Percentiles rank a stretch among this genome's conserved stretches.
phyloP scores from a whole-genome alignment of 2,888 invertebrate species.

The Syrphus vitripennis region DNA sequence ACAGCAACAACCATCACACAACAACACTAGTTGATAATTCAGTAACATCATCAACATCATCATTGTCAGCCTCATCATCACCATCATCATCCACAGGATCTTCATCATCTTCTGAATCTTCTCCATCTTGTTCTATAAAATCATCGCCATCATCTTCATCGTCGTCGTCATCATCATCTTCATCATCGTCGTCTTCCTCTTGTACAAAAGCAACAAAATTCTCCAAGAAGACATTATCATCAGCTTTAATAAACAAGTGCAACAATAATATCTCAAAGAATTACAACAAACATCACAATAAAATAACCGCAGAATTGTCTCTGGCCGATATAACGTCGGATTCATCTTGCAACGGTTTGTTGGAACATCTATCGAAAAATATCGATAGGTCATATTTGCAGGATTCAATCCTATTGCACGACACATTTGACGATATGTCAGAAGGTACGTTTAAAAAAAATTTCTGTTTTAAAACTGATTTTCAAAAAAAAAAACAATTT shows the following conservation, averaged over 20 bases:
- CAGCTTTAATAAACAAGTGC: slow-evolving; percentile 72
- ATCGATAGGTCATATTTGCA: slow-evolving; percentile 78
- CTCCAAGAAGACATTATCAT: slow-evolving; percentile 74
- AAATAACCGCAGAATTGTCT: slow-evolving; percentile 40
- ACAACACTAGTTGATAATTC: slow-evolving; percentile 73
- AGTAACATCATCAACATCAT: slow-evolving; percentile 73
- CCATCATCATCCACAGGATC: slow-evolving; percentile 68
- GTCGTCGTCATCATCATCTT: slow-evolving; percentile 72
- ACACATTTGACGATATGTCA: slow-evolving; percentile 81
- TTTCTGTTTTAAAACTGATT: no score
- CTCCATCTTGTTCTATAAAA: slow-evolving; percentile 49
- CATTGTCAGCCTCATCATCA: slow-evolving; percentile 71
- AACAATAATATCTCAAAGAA: slow-evolving; percentile 67
- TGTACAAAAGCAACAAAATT: slow-evolving; percentile 74
- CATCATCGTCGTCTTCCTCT: slow-evolving; percentile 57
- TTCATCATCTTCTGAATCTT: slow-evolving; percentile 49
- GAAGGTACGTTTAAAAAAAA: slow-evolving; percentile 75
- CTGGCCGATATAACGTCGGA: slow-evolving; percentile 78
- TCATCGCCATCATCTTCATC: slow-evolving; percentile 45
- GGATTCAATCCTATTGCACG: slow-evolving; percentile 79
- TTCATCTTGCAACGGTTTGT: slow-evolving; percentile 78
- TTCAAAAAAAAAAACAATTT: not conserved
- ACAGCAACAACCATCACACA: slow-evolving; percentile 46
- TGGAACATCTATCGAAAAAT: slow-evolving; percentile 76
- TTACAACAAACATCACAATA: slow-evolving; percentile 62